Evolutionary conservation across 2,797 vertebrate genomes (phyloP), one percentile per base, ranked within the genome.

Genomic region (Rhinophrynus dorsalis): DNA sequence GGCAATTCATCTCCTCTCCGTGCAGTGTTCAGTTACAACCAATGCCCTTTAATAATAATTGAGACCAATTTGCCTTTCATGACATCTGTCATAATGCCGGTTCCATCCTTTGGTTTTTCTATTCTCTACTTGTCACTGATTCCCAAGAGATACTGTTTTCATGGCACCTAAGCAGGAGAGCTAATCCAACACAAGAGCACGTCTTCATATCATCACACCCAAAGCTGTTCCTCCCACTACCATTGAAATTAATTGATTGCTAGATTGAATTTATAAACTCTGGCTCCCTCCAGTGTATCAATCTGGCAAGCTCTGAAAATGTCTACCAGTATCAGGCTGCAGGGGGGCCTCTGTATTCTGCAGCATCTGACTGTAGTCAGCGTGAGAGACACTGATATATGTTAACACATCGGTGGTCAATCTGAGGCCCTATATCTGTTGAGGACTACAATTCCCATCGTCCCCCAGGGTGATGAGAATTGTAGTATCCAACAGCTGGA

Each of bases 161-260:
- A 48, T 67, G 27, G n/a, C n/a, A 58, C 50, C 29, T 6, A 11
- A 26, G 2, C n/a, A 32, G 11, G 10, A 26, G 4, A 33, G 21
- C 4, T n/a, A 23, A 18, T 47, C 47, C 40, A 30, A 23, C 27
- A n/a, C n/a, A 15, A 10, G 27, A 63, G 10, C 18, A 37, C 24
- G 27, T 32, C 35, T 68, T 33, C 42, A 57, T 52, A 48, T 6
- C 23, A 52, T 60, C 67, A 61, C 67, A 61, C 45, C 55, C 55
- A 21, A 29, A 29, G 5, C n/a, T 26, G n/a, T 56, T 33, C 67
- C 67, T 69, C 67, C 67, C 15, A 17, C 15, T n/a, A 42, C 44
- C 33, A 38, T 5, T 27, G 3, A 8, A 40, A 37, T 35, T 18
- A 51, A 30, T 1, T 10, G 35, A 24, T 26, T 20, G n/a, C 30